Conservation (phyloP, 2,113 vertebrate genomes). For the Osmerus eperlanus region DNA sequence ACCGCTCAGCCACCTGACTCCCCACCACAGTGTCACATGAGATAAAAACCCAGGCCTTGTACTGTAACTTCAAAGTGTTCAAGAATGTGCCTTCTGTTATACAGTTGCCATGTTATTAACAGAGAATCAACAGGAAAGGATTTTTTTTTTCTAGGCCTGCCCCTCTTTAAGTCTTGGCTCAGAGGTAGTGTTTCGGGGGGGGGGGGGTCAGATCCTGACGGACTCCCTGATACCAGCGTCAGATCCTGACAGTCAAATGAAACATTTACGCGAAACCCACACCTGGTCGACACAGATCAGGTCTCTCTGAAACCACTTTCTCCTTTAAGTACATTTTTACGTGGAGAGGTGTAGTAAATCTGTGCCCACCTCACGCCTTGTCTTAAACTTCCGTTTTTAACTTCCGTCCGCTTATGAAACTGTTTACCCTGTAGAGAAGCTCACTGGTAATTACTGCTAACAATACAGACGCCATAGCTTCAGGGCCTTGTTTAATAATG, state of each 20-base stretch:
- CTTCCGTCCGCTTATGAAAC: conserved; percentile 49
- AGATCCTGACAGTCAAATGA: conserved; percentile 52
- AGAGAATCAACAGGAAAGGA: too few relatives aligned
- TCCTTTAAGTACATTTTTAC: conserved; percentile 14
- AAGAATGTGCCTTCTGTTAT: too few relatives aligned
- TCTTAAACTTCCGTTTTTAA: conserved; percentile 30
- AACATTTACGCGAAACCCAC: conserved; percentile 37
- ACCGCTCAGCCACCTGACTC: too few relatives aligned
- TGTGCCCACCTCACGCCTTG: conserved; percentile 34
- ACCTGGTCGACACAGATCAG: neutral
- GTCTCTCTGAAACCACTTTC: conserved; percentile 15
- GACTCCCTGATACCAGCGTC: conserved; percentile 26
- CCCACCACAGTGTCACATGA: too few relatives aligned
- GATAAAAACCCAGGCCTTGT: too few relatives aligned
- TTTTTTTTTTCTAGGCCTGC: too few relatives aligned
- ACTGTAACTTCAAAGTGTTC: too few relatives aligned
- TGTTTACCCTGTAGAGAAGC: conserved; percentile 57
- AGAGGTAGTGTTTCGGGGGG: too few relatives aligned
- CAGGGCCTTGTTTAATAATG: conserved; percentile 60
- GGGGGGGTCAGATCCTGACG: conserved; percentile 41
- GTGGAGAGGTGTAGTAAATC: conserved; percentile 36
- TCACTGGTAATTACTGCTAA: conserved; percentile 65
- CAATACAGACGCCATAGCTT: conserved; percentile 33
- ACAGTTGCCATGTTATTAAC: too few relatives aligned
- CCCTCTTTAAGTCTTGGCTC: too few relatives aligned